Evolutionary conservation across 2,113 vertebrate species (phyloP).

Genomic region (Bolborhynchus lineola): DNA sequence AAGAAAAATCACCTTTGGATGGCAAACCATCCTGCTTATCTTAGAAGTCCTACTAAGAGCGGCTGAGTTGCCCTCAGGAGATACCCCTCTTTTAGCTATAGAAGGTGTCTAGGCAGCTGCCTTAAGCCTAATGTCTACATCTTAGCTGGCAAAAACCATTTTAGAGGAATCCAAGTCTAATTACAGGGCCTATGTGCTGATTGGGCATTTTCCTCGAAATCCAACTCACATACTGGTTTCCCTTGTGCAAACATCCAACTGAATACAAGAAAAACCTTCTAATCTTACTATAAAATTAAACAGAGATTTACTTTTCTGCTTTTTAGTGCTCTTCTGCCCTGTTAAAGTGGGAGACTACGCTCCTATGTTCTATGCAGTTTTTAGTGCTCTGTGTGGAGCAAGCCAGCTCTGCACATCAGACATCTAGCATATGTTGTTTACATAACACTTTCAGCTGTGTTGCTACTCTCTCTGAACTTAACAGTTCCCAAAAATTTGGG

Average conservation of each 20-base stretch:
- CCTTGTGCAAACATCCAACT: background rate
- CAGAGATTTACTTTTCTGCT: background rate
- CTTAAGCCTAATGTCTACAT: background rate
- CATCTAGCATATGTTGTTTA: conserved; percentile 48
- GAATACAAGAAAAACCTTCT: background rate
- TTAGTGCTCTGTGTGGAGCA: background rate
- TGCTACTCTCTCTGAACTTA: conserved; percentile 51
- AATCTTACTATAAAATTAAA: background rate
- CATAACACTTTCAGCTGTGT: conserved; percentile 44
- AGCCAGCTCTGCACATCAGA: conserved; percentile 16
- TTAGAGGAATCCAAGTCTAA: background rate
- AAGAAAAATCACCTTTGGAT: background rate
- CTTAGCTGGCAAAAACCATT: background rate
- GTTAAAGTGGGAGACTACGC: background rate
- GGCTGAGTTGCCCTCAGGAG: background rate
- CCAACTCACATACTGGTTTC: background rate
- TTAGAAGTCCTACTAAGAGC: background rate
- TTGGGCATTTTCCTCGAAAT: background rate
- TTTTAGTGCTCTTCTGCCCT: background rate
- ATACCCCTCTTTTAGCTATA: background rate
- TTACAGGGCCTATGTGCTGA: background rate
- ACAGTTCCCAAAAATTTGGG: conserved; percentile 35
- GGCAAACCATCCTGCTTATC: background rate
- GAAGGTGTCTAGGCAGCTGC: background rate
- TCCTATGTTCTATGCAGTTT: background rate